These are phyloP conservation scores for Lophius piscatorius DNA, from an alignment of 2,113 vertebrate genomes.

Conservation along the genomic window DNA sequence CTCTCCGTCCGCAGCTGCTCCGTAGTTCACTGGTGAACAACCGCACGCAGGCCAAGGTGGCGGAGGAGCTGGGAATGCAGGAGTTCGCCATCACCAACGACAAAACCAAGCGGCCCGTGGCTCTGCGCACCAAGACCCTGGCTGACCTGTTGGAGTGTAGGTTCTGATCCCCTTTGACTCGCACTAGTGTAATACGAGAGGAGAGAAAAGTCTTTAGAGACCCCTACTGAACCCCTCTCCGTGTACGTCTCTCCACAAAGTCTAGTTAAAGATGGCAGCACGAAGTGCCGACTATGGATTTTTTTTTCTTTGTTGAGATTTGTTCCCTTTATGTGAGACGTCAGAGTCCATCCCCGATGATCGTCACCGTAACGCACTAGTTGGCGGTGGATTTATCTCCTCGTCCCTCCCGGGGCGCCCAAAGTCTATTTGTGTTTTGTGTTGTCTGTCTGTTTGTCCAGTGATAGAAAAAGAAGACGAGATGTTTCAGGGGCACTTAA, in stretches of 20 bases:
- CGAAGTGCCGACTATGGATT: slow-evolving; percentile 37
- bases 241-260: neutral
- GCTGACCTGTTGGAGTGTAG: slow-evolving; percentile 96
- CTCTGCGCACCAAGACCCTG: slow-evolving; percentile 94
- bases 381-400: neutral
- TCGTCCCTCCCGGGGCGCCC: no score
- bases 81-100: slow-evolving; percentile 98
- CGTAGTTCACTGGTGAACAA: slow-evolving; percentile 98
- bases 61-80: slow-evolving; percentile 98
- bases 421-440: no score
- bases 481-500: no score
- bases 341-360: no score
- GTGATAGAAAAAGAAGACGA: no score
- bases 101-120: slow-evolving; percentile 95
- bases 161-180: slow-evolving; percentile 52
- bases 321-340: slow-evolving; percentile 39
- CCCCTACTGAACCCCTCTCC: neutral
- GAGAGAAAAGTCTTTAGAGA: slow-evolving; percentile 3
- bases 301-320: no score
- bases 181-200: neutral
- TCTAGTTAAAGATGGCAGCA: slow-evolving; percentile 19
- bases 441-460: no score
- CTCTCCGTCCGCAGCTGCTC: slow-evolving; percentile 87
- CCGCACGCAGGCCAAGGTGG: slow-evolving; percentile 97
- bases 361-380: slow-evolving; percentile 1